Evolutionary conservation across 2,797 vertebrate genomes (phyloP), one percentile per base, ranked within the genome.

Genomic region (Malurus leucopterus): DNA sequence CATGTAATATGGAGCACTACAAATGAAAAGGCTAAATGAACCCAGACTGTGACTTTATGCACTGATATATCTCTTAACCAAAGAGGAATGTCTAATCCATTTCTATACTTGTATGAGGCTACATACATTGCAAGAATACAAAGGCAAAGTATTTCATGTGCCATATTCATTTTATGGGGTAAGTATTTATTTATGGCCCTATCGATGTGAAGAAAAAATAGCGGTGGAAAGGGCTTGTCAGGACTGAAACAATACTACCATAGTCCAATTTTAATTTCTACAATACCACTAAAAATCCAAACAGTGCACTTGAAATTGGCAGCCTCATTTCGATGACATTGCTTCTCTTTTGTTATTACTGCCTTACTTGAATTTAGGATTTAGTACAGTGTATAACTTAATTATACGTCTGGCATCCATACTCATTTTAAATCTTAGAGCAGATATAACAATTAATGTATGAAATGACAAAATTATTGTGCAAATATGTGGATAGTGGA

Each of bases 11-110:
- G 95, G 96, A 97, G 96, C 87, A 96, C 95, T 95, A 95, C 95
- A 98, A 97, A 97, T 97, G 97, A 97, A 98, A 97, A 95, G 96
- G 89, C 95, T 96, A 97, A 97, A 98, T 97, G 96, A 97, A 95
- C 95, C 92, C 95, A 97, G 95, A 94, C 96, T 96, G 93, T 96
- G 95, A 96, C 96, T 97, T 96, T 96, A 94, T 95, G 92, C 95
- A 94, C 95, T 94, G 93, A 95, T 96, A 96, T 95, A 94, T 97
- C 94, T 97, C 94, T 97, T 97, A 97, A 97, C 92, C 96, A 95
- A 95, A 96, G 91, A 95, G 93, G 84, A 97, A 97, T 95, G 81
- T 65, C 93, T 97, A 95, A 97, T 97, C 95, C 94, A 89, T 97
- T 90, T 96, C 92, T 95, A 44, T 84, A 88, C 93, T 91, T 92